phyloP scores from a whole-genome alignment of 2,797 vertebrate genomes.

The Falco columbarius region DNA sequence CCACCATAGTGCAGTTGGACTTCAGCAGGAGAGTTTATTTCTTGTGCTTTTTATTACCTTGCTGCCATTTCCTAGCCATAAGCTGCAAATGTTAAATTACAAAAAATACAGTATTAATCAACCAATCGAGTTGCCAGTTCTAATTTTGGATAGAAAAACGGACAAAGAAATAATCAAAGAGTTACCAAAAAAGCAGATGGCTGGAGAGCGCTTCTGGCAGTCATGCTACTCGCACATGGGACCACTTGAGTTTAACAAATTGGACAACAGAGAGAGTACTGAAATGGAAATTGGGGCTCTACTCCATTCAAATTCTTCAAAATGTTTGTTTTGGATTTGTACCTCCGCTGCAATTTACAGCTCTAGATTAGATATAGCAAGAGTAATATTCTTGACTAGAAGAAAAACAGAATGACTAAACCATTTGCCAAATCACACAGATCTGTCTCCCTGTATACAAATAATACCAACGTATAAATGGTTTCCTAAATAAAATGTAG shows the following conservation, averaged over 20 bases:
- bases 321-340: slow-evolving; percentile 68
- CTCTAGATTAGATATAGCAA: slow-evolving; percentile 64
- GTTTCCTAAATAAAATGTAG: slow-evolving; percentile 17
- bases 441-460: slow-evolving; percentile 44
- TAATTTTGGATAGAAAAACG: slow-evolving; percentile 57
- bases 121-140: slow-evolving; percentile 42
- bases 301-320: slow-evolving; percentile 49
- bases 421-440: slow-evolving; percentile 29
- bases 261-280: slow-evolving; percentile 49
- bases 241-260: slow-evolving; percentile 66
- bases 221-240: slow-evolving; percentile 49
- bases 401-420: slow-evolving; percentile 36
- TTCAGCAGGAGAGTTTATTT: neutral
- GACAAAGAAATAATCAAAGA: slow-evolving; percentile 60
- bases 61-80: slow-evolving; percentile 38
- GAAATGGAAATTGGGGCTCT: slow-evolving; percentile 67
- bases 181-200: slow-evolving; percentile 67
- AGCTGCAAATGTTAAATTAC: slow-evolving; percentile 46
- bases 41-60: slow-evolving; percentile 34
- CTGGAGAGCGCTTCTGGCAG: slow-evolving; percentile 54
- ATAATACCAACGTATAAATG: neutral
- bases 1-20: neutral
- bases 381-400: slow-evolving; percentile 48
- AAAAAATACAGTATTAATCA: slow-evolving; percentile 41
- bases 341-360: slow-evolving; percentile 58